Conservation (phyloP, 2,888 invertebrate species). For the Mactromeris polynyma region DNA sequence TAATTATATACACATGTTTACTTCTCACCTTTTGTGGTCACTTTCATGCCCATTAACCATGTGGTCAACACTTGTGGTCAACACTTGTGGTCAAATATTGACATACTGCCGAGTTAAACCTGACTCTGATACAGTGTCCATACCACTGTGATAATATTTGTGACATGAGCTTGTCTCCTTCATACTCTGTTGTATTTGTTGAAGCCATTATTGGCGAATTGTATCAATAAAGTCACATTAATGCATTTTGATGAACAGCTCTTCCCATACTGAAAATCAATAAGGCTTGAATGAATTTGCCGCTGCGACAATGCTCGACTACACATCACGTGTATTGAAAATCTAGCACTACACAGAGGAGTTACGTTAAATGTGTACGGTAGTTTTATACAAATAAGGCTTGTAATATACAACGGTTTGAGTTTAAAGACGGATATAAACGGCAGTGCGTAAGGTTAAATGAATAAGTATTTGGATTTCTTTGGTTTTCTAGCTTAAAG, state of each 20-base stretch:
- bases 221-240: conserved; percentile 23
- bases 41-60: not conserved
- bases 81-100: conserved; percentile 1
- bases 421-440: conserved; percentile 20
- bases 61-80: conserved; percentile 8
- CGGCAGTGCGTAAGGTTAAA: conserved; percentile 5
- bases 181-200: not conserved
- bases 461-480: conserved; percentile 13
- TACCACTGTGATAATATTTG: not conserved
- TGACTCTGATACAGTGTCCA: not conserved
- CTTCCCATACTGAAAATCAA: conserved; percentile 31
- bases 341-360: conserved; percentile 27
- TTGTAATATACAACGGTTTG: conserved; percentile 24
- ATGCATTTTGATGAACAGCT: conserved; percentile 42
- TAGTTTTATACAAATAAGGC: conserved; percentile 24
- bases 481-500: conserved; percentile 19
- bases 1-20: not conserved
- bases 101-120: not conserved
- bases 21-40: not conserved
- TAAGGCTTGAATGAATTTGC: conserved; percentile 49
- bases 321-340: conserved; percentile 45
- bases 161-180: not conserved
- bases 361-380: conserved; percentile 34
- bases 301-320: conserved; percentile 18
- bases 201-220: not conserved